Percentiles rank a stretch among this genome's conserved stretches.
phyloP scores from a whole-genome alignment of 2,888 invertebrate species.

The Lissonota sp. region DNA sequence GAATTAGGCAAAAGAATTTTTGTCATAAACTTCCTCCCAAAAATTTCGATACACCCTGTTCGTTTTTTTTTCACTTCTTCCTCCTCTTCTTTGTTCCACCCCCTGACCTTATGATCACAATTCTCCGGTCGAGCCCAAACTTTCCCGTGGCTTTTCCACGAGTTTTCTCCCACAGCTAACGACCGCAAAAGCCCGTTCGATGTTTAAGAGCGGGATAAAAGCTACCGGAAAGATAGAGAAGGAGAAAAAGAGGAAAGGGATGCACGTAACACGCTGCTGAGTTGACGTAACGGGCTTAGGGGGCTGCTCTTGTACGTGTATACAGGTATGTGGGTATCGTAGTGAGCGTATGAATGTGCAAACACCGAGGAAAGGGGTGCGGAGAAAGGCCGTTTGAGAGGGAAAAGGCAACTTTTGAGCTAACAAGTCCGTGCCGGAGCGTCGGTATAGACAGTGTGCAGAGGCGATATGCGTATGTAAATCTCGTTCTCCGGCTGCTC shows the following conservation, averaged over 20 bases:
- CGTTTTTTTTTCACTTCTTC: neutral
- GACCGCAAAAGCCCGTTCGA: slow-evolving; percentile 67
- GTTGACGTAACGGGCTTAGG: no score
- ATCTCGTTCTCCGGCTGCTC: slow-evolving; percentile 74
- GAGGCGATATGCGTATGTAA: slow-evolving; percentile 72
- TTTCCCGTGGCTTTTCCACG: slow-evolving; percentile 57
- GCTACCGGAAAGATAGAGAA: slow-evolving; percentile 66
- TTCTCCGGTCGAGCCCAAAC: slow-evolving; percentile 19
- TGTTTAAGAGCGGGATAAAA: slow-evolving; percentile 76
- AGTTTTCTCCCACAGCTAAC: slow-evolving; percentile 74
- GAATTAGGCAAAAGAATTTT: no score
- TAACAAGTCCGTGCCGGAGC: slow-evolving; percentile 77
- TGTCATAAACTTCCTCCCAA: no score
- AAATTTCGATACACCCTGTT: neutral
- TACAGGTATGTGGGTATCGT: slow-evolving; percentile 15
- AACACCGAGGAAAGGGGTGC: slow-evolving; percentile 65
- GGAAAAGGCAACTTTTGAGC: slow-evolving; percentile 79
- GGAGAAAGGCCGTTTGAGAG: no score
- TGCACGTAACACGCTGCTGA: no score
- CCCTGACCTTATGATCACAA: slow-evolving; percentile 29
- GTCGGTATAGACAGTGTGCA: slow-evolving; percentile 45
- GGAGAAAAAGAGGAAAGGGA: no score
- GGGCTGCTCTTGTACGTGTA: slow-evolving; percentile 2
- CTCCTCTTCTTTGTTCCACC: neutral
- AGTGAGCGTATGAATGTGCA: neutral